A percentile compares a stretch with the other conserved stretches of the same genome.
Evolutionary conservation across 2,113 vertebrate species (phyloP).

Genomic region (Larimichthys crocea): DNA sequence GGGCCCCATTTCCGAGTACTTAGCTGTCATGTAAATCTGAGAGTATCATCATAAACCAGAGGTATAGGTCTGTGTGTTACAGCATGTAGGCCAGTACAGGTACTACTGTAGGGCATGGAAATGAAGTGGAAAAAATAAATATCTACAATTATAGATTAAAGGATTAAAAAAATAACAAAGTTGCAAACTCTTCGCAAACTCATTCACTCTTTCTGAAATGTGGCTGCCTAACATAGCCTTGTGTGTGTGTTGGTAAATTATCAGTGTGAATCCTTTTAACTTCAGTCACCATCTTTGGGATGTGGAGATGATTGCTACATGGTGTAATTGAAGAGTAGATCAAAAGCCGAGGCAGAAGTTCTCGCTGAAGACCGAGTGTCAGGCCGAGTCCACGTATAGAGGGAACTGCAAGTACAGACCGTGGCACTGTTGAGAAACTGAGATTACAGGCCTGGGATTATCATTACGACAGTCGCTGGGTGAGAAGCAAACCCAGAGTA

Average conservation of each 20-base stretch:
- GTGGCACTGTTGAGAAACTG: conserved; percentile 50
- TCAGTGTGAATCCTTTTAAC: conserved; percentile 75
- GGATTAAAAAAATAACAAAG: conserved; percentile 37
- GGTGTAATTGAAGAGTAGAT: conserved; percentile 82
- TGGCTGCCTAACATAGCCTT: conserved; percentile 32
- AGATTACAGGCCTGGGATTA: conserved; percentile 71
- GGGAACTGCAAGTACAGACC: conserved; percentile 39
- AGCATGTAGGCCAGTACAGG: not conserved
- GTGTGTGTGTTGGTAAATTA: conserved; percentile 54
- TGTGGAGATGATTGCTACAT: conserved; percentile 77
- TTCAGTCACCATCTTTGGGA: conserved; percentile 73
- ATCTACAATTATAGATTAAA: conserved; percentile 46
- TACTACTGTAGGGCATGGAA: conserved; percentile 30
- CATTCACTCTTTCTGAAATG: conserved; percentile 36
- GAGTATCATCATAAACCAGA: conserved; percentile 53
- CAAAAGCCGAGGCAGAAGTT: conserved; percentile 70
- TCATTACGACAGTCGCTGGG: conserved; percentile 41
- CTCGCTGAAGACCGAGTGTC: conserved; percentile 65
- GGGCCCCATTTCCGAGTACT: conserved; percentile 58
- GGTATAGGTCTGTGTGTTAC: not conserved
- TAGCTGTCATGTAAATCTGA: conserved; percentile 59
- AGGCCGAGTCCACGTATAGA: conserved; percentile 13
- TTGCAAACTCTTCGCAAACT: conserved; percentile 36
- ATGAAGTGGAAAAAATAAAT: conserved; percentile 34
- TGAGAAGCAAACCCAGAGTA: conserved; percentile 18